Conservation (phyloP, 1,140 invertebrate species). For the Hypsibius dujardini region DNA sequence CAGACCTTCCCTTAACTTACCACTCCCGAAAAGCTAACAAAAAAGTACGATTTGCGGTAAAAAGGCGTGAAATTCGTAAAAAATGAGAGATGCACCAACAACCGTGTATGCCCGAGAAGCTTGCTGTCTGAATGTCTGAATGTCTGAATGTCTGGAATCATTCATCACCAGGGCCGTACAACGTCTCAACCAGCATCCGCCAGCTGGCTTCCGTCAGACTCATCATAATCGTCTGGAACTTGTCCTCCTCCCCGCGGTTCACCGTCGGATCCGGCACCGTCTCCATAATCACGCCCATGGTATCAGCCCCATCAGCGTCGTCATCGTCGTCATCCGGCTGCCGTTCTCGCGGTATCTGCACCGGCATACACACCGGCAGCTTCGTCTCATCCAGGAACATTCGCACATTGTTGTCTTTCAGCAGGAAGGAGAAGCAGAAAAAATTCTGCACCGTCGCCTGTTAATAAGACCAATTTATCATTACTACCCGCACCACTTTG, state of each 20-base stretch:
- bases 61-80: too few species aligned
- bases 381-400: constrained; percentile 1
- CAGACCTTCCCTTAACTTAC: too few species aligned
- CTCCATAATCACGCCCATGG: neutral
- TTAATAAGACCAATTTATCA: too few species aligned
- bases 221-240: constrained; percentile 14
- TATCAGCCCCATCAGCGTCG: neutral
- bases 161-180: neutral
- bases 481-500: too few species aligned
- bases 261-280: neutral
- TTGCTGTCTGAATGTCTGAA: too few species aligned
- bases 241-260: neutral
- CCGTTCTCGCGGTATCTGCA: neutral
- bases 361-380: constrained; percentile 10
- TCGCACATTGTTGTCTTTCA: constrained; percentile 10
- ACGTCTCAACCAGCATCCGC: neutral
- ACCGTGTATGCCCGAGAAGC: too few species aligned
- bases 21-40: too few species aligned
- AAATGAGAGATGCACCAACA: too few species aligned
- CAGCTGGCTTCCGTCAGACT: neutral
- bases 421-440: constrained; percentile 15
- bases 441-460: constrained; percentile 2
- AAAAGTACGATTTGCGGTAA: too few species aligned
- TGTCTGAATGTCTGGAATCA: neutral
- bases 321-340: neutral